Evolutionary conservation across 2,888 invertebrate species (phyloP).

Genomic region (Hypercompe scribonia): DNA sequence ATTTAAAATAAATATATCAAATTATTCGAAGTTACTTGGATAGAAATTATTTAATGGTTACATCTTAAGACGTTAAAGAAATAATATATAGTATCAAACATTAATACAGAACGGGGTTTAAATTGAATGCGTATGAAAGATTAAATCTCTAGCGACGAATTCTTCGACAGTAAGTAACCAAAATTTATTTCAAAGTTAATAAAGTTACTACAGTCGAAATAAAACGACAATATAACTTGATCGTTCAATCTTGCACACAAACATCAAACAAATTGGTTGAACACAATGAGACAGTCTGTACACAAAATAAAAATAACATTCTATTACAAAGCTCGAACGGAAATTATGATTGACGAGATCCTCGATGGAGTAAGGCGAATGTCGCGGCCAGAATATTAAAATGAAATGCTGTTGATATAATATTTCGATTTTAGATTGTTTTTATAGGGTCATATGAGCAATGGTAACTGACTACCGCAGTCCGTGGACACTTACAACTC

Average conservation of each 20-base stretch:
- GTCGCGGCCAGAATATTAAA: constrained; percentile 7
- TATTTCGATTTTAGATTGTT: neutral
- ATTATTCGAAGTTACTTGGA: neutral
- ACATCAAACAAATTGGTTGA: constrained; percentile 12
- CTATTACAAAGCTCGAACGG: constrained; percentile 26
- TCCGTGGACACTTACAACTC: too few species aligned
- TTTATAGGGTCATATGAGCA: too few species aligned
- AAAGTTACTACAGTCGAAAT: constrained; percentile 1
- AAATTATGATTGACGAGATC: constrained; percentile 41
- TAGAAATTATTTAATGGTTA: neutral
- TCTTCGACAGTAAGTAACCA: neutral
- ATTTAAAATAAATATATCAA: too few species aligned
- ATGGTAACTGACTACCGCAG: too few species aligned
- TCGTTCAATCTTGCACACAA: constrained; percentile 18
- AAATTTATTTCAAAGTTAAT: constrained; percentile 6
- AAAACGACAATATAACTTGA: neutral
- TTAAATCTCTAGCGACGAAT: neutral
- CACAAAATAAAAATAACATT: constrained; percentile 28
- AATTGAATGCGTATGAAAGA: neutral
- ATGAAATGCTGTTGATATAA: neutral
- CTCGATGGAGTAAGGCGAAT: constrained; percentile 10
- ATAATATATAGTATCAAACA: too few species aligned
- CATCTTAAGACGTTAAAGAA: neutral
- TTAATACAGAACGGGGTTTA: too few species aligned
- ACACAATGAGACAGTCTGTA: constrained; percentile 6